These are phyloP conservation scores for Gerosis bhagava DNA, from an alignment of 2,888 invertebrate species.

Conservation along the genomic window DNA sequence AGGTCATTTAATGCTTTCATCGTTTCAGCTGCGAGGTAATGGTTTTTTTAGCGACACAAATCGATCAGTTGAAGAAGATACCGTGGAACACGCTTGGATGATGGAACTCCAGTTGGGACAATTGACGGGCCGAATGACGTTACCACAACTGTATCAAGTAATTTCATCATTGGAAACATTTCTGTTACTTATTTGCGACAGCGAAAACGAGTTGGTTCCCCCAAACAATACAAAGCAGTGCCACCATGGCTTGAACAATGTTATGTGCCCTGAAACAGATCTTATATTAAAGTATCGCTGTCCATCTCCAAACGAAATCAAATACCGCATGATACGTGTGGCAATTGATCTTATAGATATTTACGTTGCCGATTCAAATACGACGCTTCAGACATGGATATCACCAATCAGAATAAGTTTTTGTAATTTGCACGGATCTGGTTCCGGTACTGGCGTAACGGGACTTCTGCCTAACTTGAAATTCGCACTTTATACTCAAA, in stretches of 20 bases:
- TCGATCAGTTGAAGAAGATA: slow-evolving; percentile 94
- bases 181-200: slow-evolving; percentile 91
- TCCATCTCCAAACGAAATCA: slow-evolving; percentile 92
- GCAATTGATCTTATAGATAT: slow-evolving; percentile 95
- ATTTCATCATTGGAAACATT: slow-evolving; percentile 95
- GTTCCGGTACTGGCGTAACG: slow-evolving; percentile 94
- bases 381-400: slow-evolving; percentile 93
- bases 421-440: slow-evolving; percentile 97
- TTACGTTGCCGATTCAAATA: slow-evolving; percentile 94
- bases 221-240: slow-evolving; percentile 91
- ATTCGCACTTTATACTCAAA: slow-evolving; percentile 85
- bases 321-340: slow-evolving; percentile 96
- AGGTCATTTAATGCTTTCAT: slow-evolving; percentile 93
- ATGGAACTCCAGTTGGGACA: slow-evolving; percentile 97
- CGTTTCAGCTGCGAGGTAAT: slow-evolving; percentile 95
- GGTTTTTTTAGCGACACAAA: slow-evolving; percentile 98
- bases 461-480: slow-evolving; percentile 90
- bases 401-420: slow-evolving; percentile 94
- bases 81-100: slow-evolving; percentile 98
- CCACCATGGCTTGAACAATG: slow-evolving; percentile 88
- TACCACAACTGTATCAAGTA: slow-evolving; percentile 94
- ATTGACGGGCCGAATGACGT: slow-evolving; percentile 94
- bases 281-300: slow-evolving; percentile 88
- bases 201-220: slow-evolving; percentile 94
- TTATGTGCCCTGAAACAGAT: slow-evolving; percentile 87